Evolutionary conservation across 2,888 invertebrate species (phyloP).

Genomic region (Agriotes lineatus): DNA sequence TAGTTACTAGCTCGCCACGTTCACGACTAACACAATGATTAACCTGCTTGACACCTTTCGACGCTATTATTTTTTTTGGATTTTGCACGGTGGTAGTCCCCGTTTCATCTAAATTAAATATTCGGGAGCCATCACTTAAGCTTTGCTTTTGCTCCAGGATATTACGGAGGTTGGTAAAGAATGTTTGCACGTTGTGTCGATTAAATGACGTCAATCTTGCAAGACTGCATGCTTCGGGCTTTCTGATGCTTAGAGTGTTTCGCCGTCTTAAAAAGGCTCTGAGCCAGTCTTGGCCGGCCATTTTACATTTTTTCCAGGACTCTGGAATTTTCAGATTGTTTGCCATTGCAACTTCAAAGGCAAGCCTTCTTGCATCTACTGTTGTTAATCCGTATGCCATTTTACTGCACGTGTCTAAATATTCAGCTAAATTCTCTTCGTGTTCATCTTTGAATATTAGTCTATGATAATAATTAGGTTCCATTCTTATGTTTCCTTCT

Average conservation of each 20-base stretch:
- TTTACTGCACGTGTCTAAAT: constrained; percentile 17
- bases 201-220: too few relatives aligned
- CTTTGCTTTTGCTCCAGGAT: too few relatives aligned
- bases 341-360: constrained; percentile 41
- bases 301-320: constrained; percentile 34
- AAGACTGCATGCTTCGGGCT: too few relatives aligned
- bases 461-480: too few relatives aligned
- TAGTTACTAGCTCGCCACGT: constrained; percentile 56
- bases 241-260: constrained; percentile 42
- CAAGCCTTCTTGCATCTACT: constrained; percentile 31
- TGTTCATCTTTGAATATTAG: too few relatives aligned
- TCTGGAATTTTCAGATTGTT: constrained; percentile 37
- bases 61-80: constrained; percentile 48
- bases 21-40: constrained; percentile 56
- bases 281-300: constrained; percentile 22
- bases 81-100: too few relatives aligned
- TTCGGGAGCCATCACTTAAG: too few relatives aligned
- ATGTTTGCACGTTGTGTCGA: constrained; percentile 43
- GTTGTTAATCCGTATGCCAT: constrained; percentile 26
- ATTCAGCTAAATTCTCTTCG: too few relatives aligned
- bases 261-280: constrained; percentile 26
- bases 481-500: too few relatives aligned
- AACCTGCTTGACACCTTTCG: constrained; percentile 51
- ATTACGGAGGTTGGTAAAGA: constrained; percentile 33
- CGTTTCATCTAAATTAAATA: too few relatives aligned